Conservation (phyloP, 2,797 vertebrate species). For the Helarctos malayanus region DNA sequence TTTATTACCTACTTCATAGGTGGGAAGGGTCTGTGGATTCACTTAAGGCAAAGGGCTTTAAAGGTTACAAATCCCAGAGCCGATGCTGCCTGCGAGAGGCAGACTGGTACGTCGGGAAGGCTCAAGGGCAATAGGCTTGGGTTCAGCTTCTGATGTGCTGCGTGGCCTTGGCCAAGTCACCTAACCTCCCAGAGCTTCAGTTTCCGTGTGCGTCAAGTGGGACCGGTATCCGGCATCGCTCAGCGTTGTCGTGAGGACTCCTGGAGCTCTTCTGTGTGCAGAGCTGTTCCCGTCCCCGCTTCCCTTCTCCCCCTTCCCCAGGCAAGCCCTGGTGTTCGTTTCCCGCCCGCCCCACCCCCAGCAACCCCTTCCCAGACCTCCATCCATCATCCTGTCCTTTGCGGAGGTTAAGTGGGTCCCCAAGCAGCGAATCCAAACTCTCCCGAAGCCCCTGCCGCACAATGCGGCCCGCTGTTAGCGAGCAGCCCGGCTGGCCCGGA, state of each 20-base stretch:
- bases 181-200: constrained; percentile 46
- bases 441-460: constrained; percentile 79
- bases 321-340: constrained; percentile 81
- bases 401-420: constrained; percentile 88
- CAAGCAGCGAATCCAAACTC: constrained; percentile 83
- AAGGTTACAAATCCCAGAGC: background rate
- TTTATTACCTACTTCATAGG: background rate
- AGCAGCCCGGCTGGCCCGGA: constrained; percentile 72
- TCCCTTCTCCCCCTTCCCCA: constrained; percentile 62
- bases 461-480: constrained; percentile 87
- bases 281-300: constrained; percentile 25
- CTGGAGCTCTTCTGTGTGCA: background rate
- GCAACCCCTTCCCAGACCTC: constrained; percentile 78
- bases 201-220: background rate
- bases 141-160: constrained; percentile 19
- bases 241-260: background rate
- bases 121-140: background rate
- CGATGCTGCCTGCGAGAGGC: background rate
- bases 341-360: constrained; percentile 73
- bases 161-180: constrained; percentile 66
- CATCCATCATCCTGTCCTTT: constrained; percentile 87
- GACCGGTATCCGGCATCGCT: background rate
- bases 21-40: background rate
- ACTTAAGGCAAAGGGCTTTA: background rate
- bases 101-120: background rate